These are phyloP conservation scores for Leptinotarsa juncta DNA, from an alignment of 2,888 invertebrate species.

Conservation along the genomic window DNA sequence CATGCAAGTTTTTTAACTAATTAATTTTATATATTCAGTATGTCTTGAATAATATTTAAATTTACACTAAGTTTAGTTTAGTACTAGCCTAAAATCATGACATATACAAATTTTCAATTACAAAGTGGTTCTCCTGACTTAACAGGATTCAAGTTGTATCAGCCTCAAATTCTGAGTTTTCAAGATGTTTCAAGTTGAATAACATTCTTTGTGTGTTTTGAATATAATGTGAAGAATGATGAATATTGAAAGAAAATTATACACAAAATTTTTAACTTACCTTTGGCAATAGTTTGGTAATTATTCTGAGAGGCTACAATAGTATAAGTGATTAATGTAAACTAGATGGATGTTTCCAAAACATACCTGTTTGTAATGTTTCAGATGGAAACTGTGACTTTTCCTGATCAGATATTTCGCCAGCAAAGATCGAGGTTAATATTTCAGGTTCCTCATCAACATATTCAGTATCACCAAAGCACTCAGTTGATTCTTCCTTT, in stretches of 20 bases:
- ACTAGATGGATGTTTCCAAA: background rate
- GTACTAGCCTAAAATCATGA: too few species aligned
- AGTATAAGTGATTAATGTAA: background rate
- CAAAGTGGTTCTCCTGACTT: too few species aligned
- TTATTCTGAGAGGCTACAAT: constrained; percentile 19
- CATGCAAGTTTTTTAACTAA: too few species aligned
- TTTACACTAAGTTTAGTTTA: too few species aligned
- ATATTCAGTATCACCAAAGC: constrained; percentile 28
- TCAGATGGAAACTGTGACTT: constrained; percentile 32
- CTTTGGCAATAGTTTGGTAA: constrained; percentile 30
- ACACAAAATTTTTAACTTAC: constrained; percentile 23
- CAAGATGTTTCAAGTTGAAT: too few species aligned
- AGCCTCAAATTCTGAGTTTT: too few species aligned
- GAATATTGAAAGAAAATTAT: too few species aligned
- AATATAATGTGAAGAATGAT: background rate
- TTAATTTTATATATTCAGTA: too few species aligned
- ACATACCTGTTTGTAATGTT: constrained; percentile 35
- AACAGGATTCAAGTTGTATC: too few species aligned
- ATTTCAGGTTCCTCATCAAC: constrained; percentile 29
- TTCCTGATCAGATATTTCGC: constrained; percentile 37
- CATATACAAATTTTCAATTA: too few species aligned
- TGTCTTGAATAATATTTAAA: too few species aligned
- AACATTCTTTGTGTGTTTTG: too few species aligned
- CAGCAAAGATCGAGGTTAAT: constrained; percentile 33
- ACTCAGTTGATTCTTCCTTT: constrained; percentile 21